These are phyloP conservation scores for Spinus olivaceus DNA, from an alignment of 2,797 vertebrate species.

Conservation along the genomic window DNA sequence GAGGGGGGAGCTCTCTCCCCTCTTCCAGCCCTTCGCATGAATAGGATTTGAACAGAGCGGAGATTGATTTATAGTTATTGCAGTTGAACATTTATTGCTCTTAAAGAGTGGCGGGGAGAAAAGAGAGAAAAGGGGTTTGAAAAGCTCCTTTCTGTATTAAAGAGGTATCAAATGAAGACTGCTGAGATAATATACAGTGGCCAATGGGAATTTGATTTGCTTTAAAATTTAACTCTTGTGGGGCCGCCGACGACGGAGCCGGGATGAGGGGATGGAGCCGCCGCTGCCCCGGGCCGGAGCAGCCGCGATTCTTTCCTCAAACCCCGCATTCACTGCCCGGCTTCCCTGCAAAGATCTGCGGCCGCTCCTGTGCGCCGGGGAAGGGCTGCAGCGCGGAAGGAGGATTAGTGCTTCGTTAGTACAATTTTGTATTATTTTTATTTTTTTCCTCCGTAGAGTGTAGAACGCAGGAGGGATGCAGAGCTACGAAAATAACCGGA, in stretches of 20 bases:
- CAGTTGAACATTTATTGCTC: slow-evolving; percentile 86
- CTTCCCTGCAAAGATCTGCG: neutral
- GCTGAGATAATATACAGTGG: slow-evolving; percentile 83
- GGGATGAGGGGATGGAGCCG: neutral
- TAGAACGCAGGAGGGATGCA: neutral
- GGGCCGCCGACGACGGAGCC: neutral
- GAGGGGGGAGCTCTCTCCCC: slow-evolving; percentile 70
- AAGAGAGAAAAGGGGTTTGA: slow-evolving; percentile 67
- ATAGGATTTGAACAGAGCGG: slow-evolving; percentile 83
- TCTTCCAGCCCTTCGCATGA: slow-evolving; percentile 79
- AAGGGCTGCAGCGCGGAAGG: neutral
- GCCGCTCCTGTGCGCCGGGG: neutral
- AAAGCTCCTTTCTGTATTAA: slow-evolving; percentile 82
- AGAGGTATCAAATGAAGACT: slow-evolving; percentile 85
- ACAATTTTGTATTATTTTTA: neutral
- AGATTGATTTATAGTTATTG: slow-evolving; percentile 90
- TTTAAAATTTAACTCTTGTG: slow-evolving; percentile 83
- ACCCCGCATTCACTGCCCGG: neutral
- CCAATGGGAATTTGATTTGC: slow-evolving; percentile 85
- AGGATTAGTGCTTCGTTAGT: neutral
- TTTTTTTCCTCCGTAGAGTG: accelerated
- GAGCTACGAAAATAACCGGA: neutral
- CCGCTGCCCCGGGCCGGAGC: neutral
- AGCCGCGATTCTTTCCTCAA: neutral
- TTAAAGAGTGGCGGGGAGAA: slow-evolving; percentile 69